These are phyloP conservation scores for Oligia strigilis DNA, from an alignment of 2,888 invertebrate species.

Conservation along the genomic window DNA sequence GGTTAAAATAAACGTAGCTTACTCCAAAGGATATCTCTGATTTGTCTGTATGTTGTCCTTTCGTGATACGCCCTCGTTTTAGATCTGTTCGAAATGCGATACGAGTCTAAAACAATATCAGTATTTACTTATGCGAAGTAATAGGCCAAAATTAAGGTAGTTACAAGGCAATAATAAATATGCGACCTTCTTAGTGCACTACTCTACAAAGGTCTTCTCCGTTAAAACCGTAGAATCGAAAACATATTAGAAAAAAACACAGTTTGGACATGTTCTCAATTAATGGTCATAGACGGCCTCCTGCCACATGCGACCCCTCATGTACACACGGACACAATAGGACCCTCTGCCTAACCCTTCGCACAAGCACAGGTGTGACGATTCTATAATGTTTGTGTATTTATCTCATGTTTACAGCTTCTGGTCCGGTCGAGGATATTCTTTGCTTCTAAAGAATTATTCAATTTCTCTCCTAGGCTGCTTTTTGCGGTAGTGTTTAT, in stretches of 20 bases:
- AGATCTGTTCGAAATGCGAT: conserved; percentile 12
- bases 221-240: background rate
- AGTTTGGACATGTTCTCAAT: conserved; percentile 22
- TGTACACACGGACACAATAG: conserved; percentile 30
- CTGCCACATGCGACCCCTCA: conserved; percentile 38
- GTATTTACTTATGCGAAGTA: background rate
- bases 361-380: conserved; percentile 50
- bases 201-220: background rate
- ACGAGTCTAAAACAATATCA: conserved; percentile 19
- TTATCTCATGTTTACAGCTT: conserved; percentile 39
- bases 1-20: conserved; percentile 16
- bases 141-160: background rate
- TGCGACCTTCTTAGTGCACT: background rate
- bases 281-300: conserved; percentile 37
- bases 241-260: conserved; percentile 21
- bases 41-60: conserved; percentile 16
- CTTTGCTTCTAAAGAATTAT: conserved; percentile 13
- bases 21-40: background rate
- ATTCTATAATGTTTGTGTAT: conserved; percentile 37
- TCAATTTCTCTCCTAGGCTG: background rate
- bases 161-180: background rate
- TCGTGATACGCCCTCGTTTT: conserved; percentile 19
- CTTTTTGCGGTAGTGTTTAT: background rate
- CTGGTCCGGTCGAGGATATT: background rate
- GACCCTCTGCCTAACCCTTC: conserved; percentile 55